These are phyloP conservation scores for Ceratoteleas bidentatus DNA, from an alignment of 1,140 invertebrate genomes.

Conservation along the genomic window DNA sequence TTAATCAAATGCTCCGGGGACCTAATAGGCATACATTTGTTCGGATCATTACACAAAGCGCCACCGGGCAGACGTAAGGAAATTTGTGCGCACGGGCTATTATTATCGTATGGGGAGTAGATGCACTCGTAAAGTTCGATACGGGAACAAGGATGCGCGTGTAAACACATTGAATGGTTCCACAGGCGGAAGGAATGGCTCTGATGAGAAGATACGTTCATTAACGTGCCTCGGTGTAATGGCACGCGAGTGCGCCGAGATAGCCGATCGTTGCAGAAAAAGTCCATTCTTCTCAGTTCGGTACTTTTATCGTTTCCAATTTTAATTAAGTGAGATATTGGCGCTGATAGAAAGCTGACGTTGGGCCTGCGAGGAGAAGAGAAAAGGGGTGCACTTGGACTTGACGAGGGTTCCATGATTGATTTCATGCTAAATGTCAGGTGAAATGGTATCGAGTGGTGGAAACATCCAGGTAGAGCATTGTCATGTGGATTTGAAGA, in stretches of 20 bases:
- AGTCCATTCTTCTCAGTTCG: not conserved
- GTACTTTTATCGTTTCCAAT: not conserved
- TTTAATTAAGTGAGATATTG: not conserved
- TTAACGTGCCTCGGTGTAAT: slow-evolving; percentile 58
- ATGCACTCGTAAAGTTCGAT: slow-evolving; percentile 56
- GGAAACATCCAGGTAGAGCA: too few relatives aligned
- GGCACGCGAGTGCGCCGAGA: slow-evolving; percentile 46
- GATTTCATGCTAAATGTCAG: not conserved
- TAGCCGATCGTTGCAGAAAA: slow-evolving; percentile 10
- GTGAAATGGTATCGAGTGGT: not conserved
- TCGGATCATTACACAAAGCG: slow-evolving; percentile 61
- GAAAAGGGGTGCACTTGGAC: not conserved
- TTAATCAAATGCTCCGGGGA: slow-evolving; percentile 58
- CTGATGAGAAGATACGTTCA: slow-evolving; percentile 64
- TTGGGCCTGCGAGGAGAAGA: not conserved
- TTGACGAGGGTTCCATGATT: not conserved
- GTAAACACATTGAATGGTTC: slow-evolving; percentile 57
- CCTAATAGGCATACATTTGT: slow-evolving; percentile 51
- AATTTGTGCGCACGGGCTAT: slow-evolving; percentile 49
- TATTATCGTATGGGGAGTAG: slow-evolving; percentile 55
- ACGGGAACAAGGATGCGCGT: slow-evolving; percentile 55
- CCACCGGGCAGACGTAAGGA: slow-evolving; percentile 49
- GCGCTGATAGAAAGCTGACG: not conserved
- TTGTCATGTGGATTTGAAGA: too few relatives aligned
- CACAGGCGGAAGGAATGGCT: slow-evolving; percentile 56